Conservation (phyloP, 2,797 vertebrate genomes). For the Pipistrellus pygmaeus region DNA sequence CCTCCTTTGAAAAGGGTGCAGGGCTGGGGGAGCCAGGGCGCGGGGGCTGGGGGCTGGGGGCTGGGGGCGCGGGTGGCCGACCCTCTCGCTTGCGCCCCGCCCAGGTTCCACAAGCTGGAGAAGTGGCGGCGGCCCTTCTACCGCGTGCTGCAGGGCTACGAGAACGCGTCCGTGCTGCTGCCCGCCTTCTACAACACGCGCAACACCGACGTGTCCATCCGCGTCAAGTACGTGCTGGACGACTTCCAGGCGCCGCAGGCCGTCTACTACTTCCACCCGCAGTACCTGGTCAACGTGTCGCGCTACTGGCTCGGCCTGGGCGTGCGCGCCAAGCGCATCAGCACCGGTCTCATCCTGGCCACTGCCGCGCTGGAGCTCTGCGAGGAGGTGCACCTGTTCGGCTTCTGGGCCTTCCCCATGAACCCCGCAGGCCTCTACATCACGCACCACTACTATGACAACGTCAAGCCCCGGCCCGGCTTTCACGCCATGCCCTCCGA, state of each 20-base stretch:
- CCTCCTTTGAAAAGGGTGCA: background rate
- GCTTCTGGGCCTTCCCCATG: slow-evolving; percentile 99
- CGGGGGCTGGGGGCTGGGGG: too few species aligned
- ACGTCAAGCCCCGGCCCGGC: slow-evolving; percentile 97
- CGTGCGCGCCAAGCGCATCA: slow-evolving; percentile 95
- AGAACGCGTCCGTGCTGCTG: slow-evolving; percentile 97
- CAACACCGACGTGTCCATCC: slow-evolving; percentile 97
- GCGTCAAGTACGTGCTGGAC: slow-evolving; percentile 98
- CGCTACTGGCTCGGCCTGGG: slow-evolving; percentile 98
- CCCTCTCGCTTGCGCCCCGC: background rate
- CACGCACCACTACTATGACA: slow-evolving; percentile 99
- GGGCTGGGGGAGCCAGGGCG: background rate
- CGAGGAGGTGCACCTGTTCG: slow-evolving; percentile 98
- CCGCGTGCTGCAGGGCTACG: slow-evolving; percentile 94
- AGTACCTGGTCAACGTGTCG: slow-evolving; percentile 97
- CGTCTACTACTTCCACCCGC: slow-evolving; percentile 98
- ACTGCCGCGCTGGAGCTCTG: slow-evolving; percentile 98
- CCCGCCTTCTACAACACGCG: slow-evolving; percentile 98
- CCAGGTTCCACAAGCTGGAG: slow-evolving; percentile 97
- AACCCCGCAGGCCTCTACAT: slow-evolving; percentile 96
- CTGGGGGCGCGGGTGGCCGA: background rate
- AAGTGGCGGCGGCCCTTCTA: slow-evolving; percentile 98
- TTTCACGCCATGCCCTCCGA: slow-evolving; percentile 99
- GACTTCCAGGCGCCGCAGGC: slow-evolving; percentile 95
- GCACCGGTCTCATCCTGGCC: slow-evolving; percentile 97